Percentiles rank a stretch among this genome's conserved stretches.
Conservation (phyloP, 2,113 vertebrate species). For the Pterocles gutturalis region DNA sequence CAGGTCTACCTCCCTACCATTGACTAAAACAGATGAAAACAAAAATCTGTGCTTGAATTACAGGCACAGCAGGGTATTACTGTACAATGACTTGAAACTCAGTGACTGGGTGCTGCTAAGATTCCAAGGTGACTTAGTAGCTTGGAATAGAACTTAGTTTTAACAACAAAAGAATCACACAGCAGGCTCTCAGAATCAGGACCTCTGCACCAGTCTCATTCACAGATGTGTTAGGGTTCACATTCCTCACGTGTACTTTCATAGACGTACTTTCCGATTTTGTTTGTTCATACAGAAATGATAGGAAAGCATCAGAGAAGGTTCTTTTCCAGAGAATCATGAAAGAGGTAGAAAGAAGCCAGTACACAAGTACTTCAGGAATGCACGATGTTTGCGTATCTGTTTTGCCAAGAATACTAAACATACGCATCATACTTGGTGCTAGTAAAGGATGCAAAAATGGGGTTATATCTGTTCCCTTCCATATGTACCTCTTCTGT, state of each 20-base stretch:
- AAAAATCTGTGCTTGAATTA: not conserved
- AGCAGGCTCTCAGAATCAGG: not conserved
- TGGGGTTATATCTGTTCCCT: not conserved
- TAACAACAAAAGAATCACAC: not conserved
- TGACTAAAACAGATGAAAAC: not conserved
- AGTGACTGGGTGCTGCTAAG: not conserved
- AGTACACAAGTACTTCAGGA: not conserved
- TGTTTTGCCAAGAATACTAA: not conserved
- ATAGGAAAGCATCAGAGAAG: not conserved
- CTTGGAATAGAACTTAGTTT: not conserved
- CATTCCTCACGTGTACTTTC: not conserved
- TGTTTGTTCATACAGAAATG: not conserved
- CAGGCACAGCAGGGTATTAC: not conserved
- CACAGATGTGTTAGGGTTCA: not conserved
- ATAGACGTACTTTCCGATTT: not conserved
- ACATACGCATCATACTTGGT: not conserved
- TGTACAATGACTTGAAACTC: not conserved
- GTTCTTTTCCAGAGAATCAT: not conserved
- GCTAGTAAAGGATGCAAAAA: not conserved
- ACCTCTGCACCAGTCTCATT: not conserved
- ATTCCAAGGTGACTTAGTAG: not conserved
- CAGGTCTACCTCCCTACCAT: not conserved
- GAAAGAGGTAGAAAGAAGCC: not conserved
- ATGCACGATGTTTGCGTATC: not conserved
- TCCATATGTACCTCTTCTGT: not conserved